phyloP scores from a whole-genome alignment of 1,140 invertebrate species.

The Pogonognathellus flavescens region DNA sequence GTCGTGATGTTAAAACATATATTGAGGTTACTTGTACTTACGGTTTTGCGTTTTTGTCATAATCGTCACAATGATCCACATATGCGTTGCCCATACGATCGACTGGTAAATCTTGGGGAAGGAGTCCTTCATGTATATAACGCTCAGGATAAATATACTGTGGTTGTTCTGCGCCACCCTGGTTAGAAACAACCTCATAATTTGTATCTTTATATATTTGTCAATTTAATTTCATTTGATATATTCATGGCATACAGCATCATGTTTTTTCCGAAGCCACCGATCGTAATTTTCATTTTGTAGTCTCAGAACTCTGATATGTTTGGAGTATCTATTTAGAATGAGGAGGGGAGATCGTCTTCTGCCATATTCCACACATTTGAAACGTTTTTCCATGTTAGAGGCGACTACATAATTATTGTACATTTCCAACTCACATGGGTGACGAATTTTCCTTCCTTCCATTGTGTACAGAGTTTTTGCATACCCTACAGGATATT shows the following conservation, averaged over 20 bases:
- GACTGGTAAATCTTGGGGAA: constrained; percentile 44
- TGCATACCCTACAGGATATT: constrained; percentile 64
- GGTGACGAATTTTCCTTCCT: constrained; percentile 59
- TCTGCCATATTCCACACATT: constrained; percentile 63
- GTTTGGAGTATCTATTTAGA: constrained; percentile 62
- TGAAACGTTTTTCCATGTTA: constrained; percentile 64
- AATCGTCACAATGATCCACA: neutral
- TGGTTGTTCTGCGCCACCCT: constrained; percentile 52
- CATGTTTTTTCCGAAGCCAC: constrained; percentile 54
- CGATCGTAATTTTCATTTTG: constrained; percentile 60
- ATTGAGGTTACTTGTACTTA: too few species aligned
- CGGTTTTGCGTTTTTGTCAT: neutral
- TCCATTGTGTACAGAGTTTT: constrained; percentile 64
- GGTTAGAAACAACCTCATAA: neutral
- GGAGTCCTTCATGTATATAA: constrained; percentile 40
- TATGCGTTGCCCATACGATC: constrained; percentile 53
- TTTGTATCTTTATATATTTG: neutral
- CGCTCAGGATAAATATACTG: constrained; percentile 51
- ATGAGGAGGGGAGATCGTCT: constrained; percentile 60
- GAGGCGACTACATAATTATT: constrained; percentile 65
- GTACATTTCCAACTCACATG: constrained; percentile 64
- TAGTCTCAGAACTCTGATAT: constrained; percentile 59
- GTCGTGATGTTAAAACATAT: too few species aligned
- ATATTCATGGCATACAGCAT: constrained; percentile 21
- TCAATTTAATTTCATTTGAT: neutral